Conservation (phyloP, 92 coral and sea anemone species). For the Porites divaricata region DNA sequence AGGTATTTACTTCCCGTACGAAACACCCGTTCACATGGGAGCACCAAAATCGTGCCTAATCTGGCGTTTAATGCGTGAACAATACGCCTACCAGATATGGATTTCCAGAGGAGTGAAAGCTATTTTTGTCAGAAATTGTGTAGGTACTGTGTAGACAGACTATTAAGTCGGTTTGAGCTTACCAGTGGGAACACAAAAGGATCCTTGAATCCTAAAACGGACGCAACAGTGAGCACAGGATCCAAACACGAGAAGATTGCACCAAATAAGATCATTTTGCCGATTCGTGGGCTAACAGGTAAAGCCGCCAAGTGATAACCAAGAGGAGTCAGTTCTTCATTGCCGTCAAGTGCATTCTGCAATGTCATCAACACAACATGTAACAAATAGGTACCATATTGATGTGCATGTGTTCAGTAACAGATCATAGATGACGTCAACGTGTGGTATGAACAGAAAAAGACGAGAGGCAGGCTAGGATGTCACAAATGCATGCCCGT, state of each 20-base stretch:
- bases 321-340: conserved; percentile 89
- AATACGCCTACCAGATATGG: no score
- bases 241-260: conserved; percentile 98
- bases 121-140: not conserved
- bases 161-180: not conserved
- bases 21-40: no score
- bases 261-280: conserved; percentile 94
- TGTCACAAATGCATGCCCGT: no score
- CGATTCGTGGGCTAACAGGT: conserved; percentile 98
- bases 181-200: conserved; percentile 96
- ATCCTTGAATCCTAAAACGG: conserved; percentile 91
- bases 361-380: not conserved
- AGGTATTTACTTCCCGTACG: no score
- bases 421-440: no score
- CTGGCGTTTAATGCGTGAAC: no score
- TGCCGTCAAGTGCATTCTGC: conserved; percentile 86
- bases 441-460: no score
- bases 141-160: not conserved
- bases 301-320: conserved; percentile 93
- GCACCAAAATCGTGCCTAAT: no score
- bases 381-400: not conserved
- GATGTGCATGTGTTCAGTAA: not conserved
- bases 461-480: no score
- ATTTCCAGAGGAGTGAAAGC: no score
- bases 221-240: conserved; percentile 95